Evolutionary conservation across 2,888 invertebrate genomes (phyloP), one percentile per base, ranked within the genome.

Genomic region (Sarcophaga caerulescens): DNA sequence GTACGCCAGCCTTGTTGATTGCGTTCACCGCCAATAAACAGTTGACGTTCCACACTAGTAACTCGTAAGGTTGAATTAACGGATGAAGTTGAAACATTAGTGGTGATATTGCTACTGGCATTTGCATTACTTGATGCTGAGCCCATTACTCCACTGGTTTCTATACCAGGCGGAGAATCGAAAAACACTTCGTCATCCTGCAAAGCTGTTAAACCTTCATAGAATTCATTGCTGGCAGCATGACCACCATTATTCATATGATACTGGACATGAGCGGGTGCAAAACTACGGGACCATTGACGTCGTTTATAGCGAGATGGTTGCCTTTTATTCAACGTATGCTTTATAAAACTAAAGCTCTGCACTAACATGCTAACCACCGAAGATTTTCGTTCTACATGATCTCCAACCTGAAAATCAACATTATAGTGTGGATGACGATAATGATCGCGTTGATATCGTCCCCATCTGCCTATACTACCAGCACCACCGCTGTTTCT

Each of bases 221-320:
- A 87, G 93, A 93, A 86, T 85, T 91, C 88, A 94, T 94, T 85
- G 93, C 94, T 85, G 3, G 87, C 78, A 78, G 87, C 47, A 79
- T 74, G 68, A 77, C 76, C 74, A 52, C 84, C 87, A 17, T 70
- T 57, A 23, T 66, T 73, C 4, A 60, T 74, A 89, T 92, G 73
- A 91, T 93, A 74, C 91, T 93, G 89, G 88, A 93, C 89, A 89
- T 93, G 92, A 89, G 94, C 93, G 88, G 94, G 95, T 88, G 94
- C 96, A 93, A 94, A 97, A 94, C 95, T 97, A 60, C 97, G 94
- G 45, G 97, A 97, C 94, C 95, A 96, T 89, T 96, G 95, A 88
- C 90, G 91, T 8, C 81, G 77, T 75, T 81, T 81, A 23, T 90
- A 89, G 4, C 90, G 86, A 3, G 90, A 87, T 17, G 88, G 85